Evolutionary conservation across 2,797 vertebrate genomes (phyloP), one percentile per base, ranked within the genome.

Genomic region (Spinus olivaceus): DNA sequence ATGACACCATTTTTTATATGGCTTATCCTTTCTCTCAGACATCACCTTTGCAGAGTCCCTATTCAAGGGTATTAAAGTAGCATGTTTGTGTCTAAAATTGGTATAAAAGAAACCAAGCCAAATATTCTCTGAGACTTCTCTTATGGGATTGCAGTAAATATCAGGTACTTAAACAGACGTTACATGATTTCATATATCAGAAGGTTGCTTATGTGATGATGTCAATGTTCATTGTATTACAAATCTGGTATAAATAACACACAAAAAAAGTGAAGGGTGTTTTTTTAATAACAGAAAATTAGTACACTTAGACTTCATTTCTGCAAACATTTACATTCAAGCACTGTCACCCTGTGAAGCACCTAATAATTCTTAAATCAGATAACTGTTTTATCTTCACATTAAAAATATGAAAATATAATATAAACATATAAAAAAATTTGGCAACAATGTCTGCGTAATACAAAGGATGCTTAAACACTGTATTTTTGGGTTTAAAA

Each of bases 331-430:
- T 89, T 71, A 37, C 74, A 93, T 77, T 57, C 46, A 95, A 73
- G 85, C 59, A 53, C 35, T 83, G 37, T 85, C 67, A 78, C 37
- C 60, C 73, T 67, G 44, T 57, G 51, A 88, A 30, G 71, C 22
- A 85, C 39, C 47, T 87, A 59, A 35, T 65, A 70, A 86, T 57
- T 82, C 33, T 37, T 76, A 79, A 77, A 60, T 81, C 86, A 95
- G 46, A 27, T 19, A 76, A 90, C 15, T 59, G 32, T 57, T 90
- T 93, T 69, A 84, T 91, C 41, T 79, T 94, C 57, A 70, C 27
- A 79, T 73, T 59, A 94, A 90, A 93, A 86, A 61, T 91, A 88
- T 19, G 33, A 94, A 96, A 95, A 92, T 93, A 95, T 49, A 76
- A 82, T 86, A 84, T 70, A 92, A 88, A 91, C 32, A 41, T 89